A percentile compares a stretch with the other conserved stretches of the same genome.
These are phyloP conservation scores for Metacarcinus magister DNA, from an alignment of 2,888 invertebrate genomes.

Conservation along the genomic window DNA sequence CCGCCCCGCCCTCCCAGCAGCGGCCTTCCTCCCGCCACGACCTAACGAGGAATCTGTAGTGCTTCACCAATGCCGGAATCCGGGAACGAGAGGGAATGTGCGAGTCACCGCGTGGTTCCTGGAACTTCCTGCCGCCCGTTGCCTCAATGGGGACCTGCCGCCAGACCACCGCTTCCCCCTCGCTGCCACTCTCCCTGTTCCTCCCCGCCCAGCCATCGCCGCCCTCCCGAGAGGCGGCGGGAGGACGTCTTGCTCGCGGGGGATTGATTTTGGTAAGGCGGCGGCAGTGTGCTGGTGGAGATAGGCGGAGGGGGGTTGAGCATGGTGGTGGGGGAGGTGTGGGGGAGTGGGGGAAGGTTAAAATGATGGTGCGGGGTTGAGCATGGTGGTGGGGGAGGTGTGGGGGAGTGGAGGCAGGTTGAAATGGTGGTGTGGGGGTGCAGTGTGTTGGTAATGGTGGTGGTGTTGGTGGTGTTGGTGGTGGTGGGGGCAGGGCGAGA, in stretches of 20 bases:
- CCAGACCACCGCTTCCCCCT: slow-evolving; percentile 32
- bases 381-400: background rate
- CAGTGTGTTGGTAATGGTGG: slow-evolving; percentile 47
- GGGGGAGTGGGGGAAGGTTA: slow-evolving; percentile 17
- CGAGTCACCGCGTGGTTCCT: slow-evolving; percentile 61
- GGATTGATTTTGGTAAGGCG: slow-evolving; percentile 62
- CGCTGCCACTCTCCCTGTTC: background rate
- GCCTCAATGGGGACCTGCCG: slow-evolving; percentile 57
- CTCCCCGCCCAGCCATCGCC: slow-evolving; percentile 43
- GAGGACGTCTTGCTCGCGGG: slow-evolving; percentile 39
- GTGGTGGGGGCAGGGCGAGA: slow-evolving; percentile 21
- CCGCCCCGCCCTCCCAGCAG: background rate
- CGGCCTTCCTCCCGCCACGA: background rate
- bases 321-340: slow-evolving; percentile 17
- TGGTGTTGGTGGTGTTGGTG: slow-evolving; percentile 20
- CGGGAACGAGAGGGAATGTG: slow-evolving; percentile 60
- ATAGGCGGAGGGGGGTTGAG: background rate
- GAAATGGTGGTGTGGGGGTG: slow-evolving; percentile 20
- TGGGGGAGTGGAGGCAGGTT: slow-evolving; percentile 6
- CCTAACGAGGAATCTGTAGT: slow-evolving; percentile 53
- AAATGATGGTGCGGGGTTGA: background rate
- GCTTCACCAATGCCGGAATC: slow-evolving; percentile 60
- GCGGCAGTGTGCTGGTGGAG: slow-evolving; percentile 31
- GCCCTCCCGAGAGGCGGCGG: slow-evolving; percentile 42
- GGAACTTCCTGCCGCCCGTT: slow-evolving; percentile 61